Evolutionary conservation across 2,113 vertebrate genomes (phyloP).

Genomic region (Oryzias woworae): DNA sequence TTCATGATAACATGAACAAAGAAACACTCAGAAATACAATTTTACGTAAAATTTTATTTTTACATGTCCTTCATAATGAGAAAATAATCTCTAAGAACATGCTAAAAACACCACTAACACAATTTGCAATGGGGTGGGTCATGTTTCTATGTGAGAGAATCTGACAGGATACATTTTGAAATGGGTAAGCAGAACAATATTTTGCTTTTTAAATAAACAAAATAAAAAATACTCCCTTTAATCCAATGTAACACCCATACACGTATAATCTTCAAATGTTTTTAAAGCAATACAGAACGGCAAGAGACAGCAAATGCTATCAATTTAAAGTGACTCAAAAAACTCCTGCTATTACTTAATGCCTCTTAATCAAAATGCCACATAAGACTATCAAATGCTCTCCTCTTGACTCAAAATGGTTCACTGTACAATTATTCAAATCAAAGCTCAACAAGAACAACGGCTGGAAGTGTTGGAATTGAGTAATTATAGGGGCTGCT

Average conservation of each 20-base stretch:
- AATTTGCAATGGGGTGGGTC: too few species aligned
- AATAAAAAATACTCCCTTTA: too few species aligned
- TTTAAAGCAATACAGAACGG: slow-evolving; percentile 32
- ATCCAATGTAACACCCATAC: neutral
- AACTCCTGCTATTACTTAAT: slow-evolving; percentile 48
- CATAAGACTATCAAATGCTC: slow-evolving; percentile 38
- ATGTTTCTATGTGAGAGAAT: neutral
- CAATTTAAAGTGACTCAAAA: slow-evolving; percentile 57
- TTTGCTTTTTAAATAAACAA: too few species aligned
- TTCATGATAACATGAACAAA: too few species aligned
- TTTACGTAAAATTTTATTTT: too few species aligned
- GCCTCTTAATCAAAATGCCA: slow-evolving; percentile 60
- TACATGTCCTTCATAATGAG: too few species aligned
- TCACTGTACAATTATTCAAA: slow-evolving; percentile 72
- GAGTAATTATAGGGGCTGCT: slow-evolving; percentile 66
- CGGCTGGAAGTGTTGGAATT: slow-evolving; percentile 60
- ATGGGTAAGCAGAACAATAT: neutral
- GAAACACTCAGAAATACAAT: too few species aligned
- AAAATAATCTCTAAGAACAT: too few species aligned
- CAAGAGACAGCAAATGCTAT: slow-evolving; percentile 29
- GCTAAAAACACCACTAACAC: too few species aligned
- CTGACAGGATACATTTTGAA: too few species aligned
- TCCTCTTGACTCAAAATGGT: slow-evolving; percentile 40
- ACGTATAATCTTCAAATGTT: slow-evolving; percentile 24
- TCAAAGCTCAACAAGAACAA: slow-evolving; percentile 60